Conservation (phyloP, 2,113 vertebrate genomes). For the Macheiramphus alcinus region DNA sequence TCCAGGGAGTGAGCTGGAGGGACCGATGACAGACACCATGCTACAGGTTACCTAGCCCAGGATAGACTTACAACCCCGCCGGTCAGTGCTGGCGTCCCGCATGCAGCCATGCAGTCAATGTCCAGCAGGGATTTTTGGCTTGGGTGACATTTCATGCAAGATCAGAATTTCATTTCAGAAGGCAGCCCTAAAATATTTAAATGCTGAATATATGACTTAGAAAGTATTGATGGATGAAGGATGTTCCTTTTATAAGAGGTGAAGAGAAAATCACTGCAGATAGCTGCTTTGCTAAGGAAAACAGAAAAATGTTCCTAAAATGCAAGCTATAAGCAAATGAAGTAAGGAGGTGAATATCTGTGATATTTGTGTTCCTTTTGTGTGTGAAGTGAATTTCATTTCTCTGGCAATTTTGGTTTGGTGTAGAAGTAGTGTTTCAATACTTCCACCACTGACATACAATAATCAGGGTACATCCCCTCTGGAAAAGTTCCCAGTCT, state of each 20-base stretch:
- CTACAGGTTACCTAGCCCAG: not conserved
- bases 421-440: not conserved
- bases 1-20: not conserved
- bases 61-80: not conserved
- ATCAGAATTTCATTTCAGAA: not conserved
- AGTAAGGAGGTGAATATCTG: not conserved
- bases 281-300: not conserved
- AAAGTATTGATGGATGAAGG: not conserved
- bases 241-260: not conserved
- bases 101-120: accelerated
- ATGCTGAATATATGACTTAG: not conserved
- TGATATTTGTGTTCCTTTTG: not conserved
- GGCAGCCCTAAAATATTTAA: not conserved
- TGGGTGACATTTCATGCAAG: not conserved
- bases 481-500: not conserved
- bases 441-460: not conserved
- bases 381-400: not conserved
- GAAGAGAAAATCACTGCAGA: not conserved
- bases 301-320: not conserved
- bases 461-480: not conserved
- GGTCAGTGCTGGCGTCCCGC: not conserved
- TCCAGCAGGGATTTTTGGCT: not conserved
- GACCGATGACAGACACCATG: not conserved
- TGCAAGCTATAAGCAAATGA: not conserved
- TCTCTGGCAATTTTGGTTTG: not conserved